phyloP scores from a whole-genome alignment of 2,113 vertebrate species.

The human (Homo sapiens) region DNA sequence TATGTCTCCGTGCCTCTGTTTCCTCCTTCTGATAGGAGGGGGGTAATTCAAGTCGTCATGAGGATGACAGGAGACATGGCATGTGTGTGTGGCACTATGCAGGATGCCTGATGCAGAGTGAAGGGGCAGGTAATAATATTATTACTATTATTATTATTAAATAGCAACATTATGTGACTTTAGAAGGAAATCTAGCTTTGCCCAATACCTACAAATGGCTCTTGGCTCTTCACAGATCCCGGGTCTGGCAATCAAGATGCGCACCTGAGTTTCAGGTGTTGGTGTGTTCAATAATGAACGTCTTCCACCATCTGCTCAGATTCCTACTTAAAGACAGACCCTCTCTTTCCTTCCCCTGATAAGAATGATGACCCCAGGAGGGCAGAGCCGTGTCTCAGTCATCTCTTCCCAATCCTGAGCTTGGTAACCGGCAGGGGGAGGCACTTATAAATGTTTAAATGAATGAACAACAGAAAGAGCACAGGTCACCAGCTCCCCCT shows the following conservation, averaged over 20 bases:
- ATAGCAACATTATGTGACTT: accelerated
- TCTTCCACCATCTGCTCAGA: neutral
- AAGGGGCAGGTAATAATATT: neutral
- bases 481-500: accelerated
- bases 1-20: neutral
- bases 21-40: neutral
- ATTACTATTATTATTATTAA: accelerated
- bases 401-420: neutral
- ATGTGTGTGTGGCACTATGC: accelerated
- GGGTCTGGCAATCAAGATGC: neutral
- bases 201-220: neutral
- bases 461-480: accelerated
- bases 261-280: accelerated
- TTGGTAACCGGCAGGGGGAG: neutral
- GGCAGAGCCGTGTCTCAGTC: neutral
- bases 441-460: accelerated
- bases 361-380: neutral
- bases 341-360: neutral
- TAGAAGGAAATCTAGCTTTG: neutral
- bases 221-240: neutral
- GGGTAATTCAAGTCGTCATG: accelerated
- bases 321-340: neutral
- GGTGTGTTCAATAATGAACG: neutral
- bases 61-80: neutral
- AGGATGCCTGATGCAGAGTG: neutral